Evolutionary conservation across 2,113 vertebrate species (phyloP), one percentile per base, ranked within the genome.

Genomic region (Numenius arquata): DNA sequence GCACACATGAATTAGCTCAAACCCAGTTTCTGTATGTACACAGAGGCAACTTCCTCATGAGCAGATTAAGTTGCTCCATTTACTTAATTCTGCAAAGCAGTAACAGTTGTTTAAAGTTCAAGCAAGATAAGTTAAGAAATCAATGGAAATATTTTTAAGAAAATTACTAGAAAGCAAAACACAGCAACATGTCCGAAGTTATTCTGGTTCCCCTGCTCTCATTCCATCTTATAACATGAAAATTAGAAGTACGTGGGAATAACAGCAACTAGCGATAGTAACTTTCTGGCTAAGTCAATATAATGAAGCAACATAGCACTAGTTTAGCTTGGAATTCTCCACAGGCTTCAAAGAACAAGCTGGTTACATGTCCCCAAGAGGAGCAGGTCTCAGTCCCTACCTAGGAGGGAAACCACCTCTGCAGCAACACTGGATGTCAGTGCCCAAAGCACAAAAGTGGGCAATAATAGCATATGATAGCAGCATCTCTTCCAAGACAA

Each of bases 401-500:
- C 47, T 30, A 55, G 40, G 27, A 89, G 8, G 9, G 34, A 75
- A 83, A 43, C 38, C 27, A 47, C 3, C 30, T 19, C 34, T 32
- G 11, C n/a, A 65, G 80, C 26, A 81, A 29, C 6, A 3, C 2
- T 2, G 19, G 41, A 22, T 1, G 2, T 4, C 56, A 19, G 4
- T 8, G 26, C 32, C 34, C 45, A 47, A 48, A 79, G 59, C 25
- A 47, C 2, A 0, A 0, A 41, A 67, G 15, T 0, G 4, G 29
- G 40, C 67, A 88, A 5, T 7, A 41, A 53, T 12, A 65, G 34
- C n/a, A 59, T 0, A 0, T 13, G 40, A 47, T 2, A 43, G 25
- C 6, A 0, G 14, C 1, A 23, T 4, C 19, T 34, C 63, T 14
- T 55, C 48, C 0, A 0, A 59, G 23, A 71, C 32, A 78, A 47